Evolutionary conservation across 2,113 vertebrate species (phyloP).

Genomic region (Catagonus wagneri): DNA sequence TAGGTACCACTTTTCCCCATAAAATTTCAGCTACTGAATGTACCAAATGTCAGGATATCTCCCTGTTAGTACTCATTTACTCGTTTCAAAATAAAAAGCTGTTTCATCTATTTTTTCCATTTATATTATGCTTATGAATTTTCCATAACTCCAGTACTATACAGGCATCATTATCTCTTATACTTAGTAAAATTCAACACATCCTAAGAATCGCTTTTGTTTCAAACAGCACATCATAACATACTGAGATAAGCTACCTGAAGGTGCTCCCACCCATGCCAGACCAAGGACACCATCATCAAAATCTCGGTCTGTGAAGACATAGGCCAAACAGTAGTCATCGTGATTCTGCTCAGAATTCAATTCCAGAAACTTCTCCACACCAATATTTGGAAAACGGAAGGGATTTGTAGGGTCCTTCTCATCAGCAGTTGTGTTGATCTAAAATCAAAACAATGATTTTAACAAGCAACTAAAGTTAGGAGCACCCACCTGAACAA

Average conservation of each 20-base stretch:
- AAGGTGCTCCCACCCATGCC: conserved; percentile 98
- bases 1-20: not conserved
- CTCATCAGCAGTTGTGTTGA: conserved; percentile 96
- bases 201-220: not conserved
- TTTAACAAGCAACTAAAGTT: conserved; percentile 27
- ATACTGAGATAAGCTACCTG: conserved; percentile 89
- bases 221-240: conserved; percentile 49
- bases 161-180: not conserved
- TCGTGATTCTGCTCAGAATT: conserved; percentile 99
- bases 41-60: conserved; percentile 10
- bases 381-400: conserved; percentile 98
- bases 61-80: not conserved
- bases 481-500: not conserved
- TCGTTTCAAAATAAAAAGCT: conserved; percentile 52
- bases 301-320: conserved; percentile 99
- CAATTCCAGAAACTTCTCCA: conserved; percentile 98
- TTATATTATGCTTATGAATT: not conserved
- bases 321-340: conserved; percentile 98
- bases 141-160: not conserved
- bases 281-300: conserved; percentile 98
- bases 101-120: not conserved
- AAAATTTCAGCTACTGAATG: conserved; percentile 19
- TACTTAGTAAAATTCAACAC: conserved; percentile 24
- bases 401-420: conserved; percentile 96
- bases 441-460: conserved; percentile 88